Evolutionary conservation across 2,888 invertebrate species (phyloP).

Genomic region (Trichopoda pennipes): DNA sequence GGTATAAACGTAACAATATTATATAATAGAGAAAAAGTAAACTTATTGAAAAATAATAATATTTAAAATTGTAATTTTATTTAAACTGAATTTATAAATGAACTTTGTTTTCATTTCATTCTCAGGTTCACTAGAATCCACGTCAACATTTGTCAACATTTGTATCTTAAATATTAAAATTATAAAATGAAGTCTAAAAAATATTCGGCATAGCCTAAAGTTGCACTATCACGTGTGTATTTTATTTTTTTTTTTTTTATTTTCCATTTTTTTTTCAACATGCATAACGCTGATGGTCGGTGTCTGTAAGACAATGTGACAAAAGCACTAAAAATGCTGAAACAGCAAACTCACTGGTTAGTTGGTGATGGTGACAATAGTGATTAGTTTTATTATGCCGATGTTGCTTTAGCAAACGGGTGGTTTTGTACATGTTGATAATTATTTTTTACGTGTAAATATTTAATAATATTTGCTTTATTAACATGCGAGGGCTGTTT

Average conservation of each 20-base stretch:
- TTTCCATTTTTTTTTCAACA: slow-evolving; percentile 19
- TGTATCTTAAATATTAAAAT: no score
- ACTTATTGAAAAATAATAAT: no score
- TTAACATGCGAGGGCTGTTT: slow-evolving; percentile 20
- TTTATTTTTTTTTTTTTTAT: background rate
- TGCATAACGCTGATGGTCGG: slow-evolving; percentile 61
- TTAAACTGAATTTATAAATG: no score
- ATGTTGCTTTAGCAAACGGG: slow-evolving; percentile 26
- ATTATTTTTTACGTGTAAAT: slow-evolving; percentile 52
- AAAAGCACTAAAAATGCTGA: slow-evolving; percentile 54
- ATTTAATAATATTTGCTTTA: slow-evolving; percentile 20
- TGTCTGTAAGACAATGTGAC: slow-evolving; percentile 68
- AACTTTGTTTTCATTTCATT: no score
- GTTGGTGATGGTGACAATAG: slow-evolving; percentile 11
- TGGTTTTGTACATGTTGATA: slow-evolving; percentile 30
- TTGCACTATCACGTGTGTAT: background rate
- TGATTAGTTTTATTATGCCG: slow-evolving; percentile 37
- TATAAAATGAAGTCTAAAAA: no score
- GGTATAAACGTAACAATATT: no score
- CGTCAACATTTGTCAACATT: no score
- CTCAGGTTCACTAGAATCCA: no score
- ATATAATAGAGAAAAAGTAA: no score
- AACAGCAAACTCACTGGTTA: slow-evolving; percentile 46
- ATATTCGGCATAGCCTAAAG: no score
- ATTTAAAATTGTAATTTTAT: no score